A percentile compares a stretch with the other conserved stretches of the same genome.
phyloP scores from a whole-genome alignment of 1,140 invertebrate genomes.

The Neotoxoptera formosana region DNA sequence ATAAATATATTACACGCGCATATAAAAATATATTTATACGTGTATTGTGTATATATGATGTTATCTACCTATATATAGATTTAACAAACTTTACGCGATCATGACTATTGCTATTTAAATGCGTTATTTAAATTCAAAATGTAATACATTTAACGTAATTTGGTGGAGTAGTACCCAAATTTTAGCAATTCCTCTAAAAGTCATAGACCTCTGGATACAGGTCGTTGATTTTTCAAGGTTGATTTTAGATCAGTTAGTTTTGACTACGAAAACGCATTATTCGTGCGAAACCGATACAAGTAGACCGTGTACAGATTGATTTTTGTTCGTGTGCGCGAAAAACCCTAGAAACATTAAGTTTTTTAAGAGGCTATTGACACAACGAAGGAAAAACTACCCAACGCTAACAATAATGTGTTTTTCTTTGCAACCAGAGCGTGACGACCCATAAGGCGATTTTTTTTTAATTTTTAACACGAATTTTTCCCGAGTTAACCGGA shows the following conservation, averaged over 20 bases:
- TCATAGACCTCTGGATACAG: constrained; percentile 25
- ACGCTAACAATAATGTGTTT: constrained; percentile 25
- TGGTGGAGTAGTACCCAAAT: background rate
- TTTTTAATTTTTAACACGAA: background rate
- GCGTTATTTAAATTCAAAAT: background rate
- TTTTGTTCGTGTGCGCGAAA: background rate
- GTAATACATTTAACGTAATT: background rate
- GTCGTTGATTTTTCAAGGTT: constrained; percentile 44
- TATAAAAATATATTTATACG: background rate
- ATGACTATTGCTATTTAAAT: background rate
- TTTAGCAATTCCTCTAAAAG: background rate
- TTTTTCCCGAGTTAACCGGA: background rate
- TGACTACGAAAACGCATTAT: background rate
- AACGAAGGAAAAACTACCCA: background rate
- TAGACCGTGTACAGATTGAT: constrained; percentile 48
- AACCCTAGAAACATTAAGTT: constrained; percentile 1
- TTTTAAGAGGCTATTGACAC: constrained; percentile 38
- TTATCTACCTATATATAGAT: background rate
- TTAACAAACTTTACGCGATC: background rate
- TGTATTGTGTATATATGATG: background rate
- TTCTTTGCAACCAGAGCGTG: constrained; percentile 34
- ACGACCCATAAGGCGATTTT: background rate
- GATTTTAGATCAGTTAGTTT: background rate
- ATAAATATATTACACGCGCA: background rate
- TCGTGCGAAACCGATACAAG: constrained; percentile 39